Evolutionary conservation across 1,140 invertebrate species (phyloP).

Genomic region (Adelges cooleyi): DNA sequence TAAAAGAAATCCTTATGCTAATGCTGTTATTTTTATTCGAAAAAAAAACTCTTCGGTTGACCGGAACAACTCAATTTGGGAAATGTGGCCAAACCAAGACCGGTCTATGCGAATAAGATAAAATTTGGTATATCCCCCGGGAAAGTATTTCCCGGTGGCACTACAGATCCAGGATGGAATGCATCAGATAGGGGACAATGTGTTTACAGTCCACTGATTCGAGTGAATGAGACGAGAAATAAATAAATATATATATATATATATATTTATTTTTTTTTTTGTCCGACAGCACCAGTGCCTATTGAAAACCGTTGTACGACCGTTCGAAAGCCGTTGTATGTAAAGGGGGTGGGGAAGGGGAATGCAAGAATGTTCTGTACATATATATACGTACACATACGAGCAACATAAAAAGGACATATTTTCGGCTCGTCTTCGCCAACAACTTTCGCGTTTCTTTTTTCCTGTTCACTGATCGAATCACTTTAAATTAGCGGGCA

Average conservation of each 20-base stretch:
- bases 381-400: neutral
- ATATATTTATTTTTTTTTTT: too few species aligned
- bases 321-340: too few species aligned
- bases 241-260: too few species aligned
- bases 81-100: too few species aligned
- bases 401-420: neutral
- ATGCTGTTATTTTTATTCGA: too few species aligned
- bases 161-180: neutral
- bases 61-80: too few species aligned
- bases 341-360: neutral
- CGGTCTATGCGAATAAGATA: too few species aligned
- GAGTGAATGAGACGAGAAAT: constrained; percentile 11
- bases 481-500: neutral
- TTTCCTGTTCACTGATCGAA: constrained; percentile 17
- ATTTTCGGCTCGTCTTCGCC: neutral
- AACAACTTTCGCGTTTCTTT: constrained; percentile 3
- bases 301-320: neutral
- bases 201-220: constrained; percentile 10
- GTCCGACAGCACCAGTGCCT: neutral
- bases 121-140: neutral
- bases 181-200: constrained; percentile 4
- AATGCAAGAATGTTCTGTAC: constrained; percentile 8
- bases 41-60: too few species aligned
- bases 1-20: too few species aligned
- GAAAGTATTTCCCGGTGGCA: neutral